Conservation (phyloP, 2,113 vertebrate species). For the Elachura formosa region DNA sequence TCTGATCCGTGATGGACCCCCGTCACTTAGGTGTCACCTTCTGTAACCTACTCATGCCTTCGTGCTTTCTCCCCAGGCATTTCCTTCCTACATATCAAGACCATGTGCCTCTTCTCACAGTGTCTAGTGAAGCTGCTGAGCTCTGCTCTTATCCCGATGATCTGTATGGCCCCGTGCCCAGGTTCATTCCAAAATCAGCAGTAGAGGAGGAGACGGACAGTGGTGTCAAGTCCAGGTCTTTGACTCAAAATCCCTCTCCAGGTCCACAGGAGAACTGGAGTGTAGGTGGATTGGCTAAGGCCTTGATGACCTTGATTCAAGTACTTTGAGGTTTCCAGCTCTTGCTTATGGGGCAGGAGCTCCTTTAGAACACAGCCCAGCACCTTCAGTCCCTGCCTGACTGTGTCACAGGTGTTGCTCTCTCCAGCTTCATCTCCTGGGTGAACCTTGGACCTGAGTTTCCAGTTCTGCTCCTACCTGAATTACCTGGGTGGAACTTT, state of each 20-base stretch:
- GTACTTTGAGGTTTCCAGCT: background rate
- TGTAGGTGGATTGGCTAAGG: background rate
- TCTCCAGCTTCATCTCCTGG: background rate
- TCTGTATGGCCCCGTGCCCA: background rate
- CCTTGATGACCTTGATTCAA: background rate
- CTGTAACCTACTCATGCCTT: background rate
- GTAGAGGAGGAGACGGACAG: fast-evolving
- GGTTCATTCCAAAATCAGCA: background rate
- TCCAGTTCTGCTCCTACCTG: background rate
- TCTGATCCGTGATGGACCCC: background rate
- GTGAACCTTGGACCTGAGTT: background rate
- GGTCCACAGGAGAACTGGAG: background rate
- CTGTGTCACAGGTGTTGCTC: fast-evolving
- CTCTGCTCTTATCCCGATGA: fast-evolving
- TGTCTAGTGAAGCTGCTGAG: background rate
- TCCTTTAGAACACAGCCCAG: background rate
- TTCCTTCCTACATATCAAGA: background rate
- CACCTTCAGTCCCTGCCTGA: background rate
- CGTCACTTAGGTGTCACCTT: background rate
- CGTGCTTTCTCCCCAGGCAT: background rate
- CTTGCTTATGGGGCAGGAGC: background rate
- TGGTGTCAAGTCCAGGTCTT: background rate
- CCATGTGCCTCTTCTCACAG: background rate
- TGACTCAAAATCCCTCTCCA: background rate
- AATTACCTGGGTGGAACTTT: background rate